Base-by-base conservation (phyloP, 37 sponge, comb jelly and placozoan genomes). In the Spongilla lacustris region DNA sequence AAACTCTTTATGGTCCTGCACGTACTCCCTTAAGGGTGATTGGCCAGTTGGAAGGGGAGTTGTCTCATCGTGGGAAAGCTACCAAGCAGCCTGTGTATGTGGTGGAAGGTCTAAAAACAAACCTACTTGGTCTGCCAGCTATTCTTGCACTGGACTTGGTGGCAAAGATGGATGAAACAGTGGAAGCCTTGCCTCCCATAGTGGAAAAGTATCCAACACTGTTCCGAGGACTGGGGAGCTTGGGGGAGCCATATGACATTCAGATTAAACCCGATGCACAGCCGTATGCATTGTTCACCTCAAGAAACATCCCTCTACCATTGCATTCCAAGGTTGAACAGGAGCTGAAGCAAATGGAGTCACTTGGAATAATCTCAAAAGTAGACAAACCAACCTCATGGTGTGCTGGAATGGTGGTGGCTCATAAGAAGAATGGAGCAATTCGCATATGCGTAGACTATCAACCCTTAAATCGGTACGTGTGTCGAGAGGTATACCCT, bases 401-500 rank as follows among this genome's bases (percentile, higher is more conserved):
- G 83, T 83, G 83, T 71, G 73, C 83, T 26, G 83, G 83, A 17
- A 84, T 84, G 84, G 76, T 84, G 0, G 76, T 84, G 24, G 84
- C 75, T 17, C 84, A 67, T 8, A 84, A 84, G 84, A 84, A 75
- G 22, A 75, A 67, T 25, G 71, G 71, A 5, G 8, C 66, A 19
- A 66, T 84, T 13, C 76, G 84, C 30, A 84, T 84, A 24, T 84
- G 84, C 75, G 84, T 74, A 22, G 84, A 84, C 84, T 75, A 26
- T 30, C 67, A 35, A 25, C 37, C 76, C 21, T 67, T 74, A 34
- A 84, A 74, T 75, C 67, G 41, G 79, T 46, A 50, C 11, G 58
- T 80, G 80, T 33, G 49, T 11, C 27, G 31, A 50, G 68, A 80
- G 66, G 80, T 50, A 13, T 36, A 80, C 36, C 80, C 80, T 23